A percentile compares a stretch with the other conserved stretches of the same genome.
Conservation (phyloP, 2,888 invertebrate genomes). For the Tipula lateralis region DNA sequence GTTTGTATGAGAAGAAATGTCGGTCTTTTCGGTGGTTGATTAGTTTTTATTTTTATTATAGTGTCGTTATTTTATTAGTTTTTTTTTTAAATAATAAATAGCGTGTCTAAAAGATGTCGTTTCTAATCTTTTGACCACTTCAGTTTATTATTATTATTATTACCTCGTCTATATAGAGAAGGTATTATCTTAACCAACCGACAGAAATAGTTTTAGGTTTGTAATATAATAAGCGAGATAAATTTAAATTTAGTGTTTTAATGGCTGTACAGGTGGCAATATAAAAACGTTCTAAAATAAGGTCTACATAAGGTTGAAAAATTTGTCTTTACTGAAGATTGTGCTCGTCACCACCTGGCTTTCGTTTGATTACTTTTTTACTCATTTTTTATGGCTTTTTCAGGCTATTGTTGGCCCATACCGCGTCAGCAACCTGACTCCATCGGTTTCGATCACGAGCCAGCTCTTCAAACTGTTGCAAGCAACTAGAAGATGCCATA, state of each 20-base stretch:
- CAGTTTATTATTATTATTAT: not conserved
- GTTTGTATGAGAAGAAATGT: not conserved
- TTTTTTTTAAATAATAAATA: not conserved
- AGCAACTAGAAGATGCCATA: too few species aligned
- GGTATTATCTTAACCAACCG: not conserved
- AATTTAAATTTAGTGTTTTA: not conserved
- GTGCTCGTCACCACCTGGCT: too few species aligned
- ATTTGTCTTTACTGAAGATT: too few species aligned
- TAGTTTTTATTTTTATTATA: not conserved
- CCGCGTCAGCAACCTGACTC: too few species aligned
- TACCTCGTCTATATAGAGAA: too few species aligned
- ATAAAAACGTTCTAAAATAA: not conserved
- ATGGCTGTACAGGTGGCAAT: not conserved
- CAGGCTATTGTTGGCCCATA: too few species aligned
- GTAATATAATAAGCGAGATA: not conserved
- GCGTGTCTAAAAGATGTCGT: not conserved
- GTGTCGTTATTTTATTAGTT: not conserved
- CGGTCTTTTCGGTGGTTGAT: not conserved
- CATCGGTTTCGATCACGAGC: too few species aligned
- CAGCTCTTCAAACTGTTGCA: too few species aligned
- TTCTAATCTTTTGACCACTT: slow-evolving; percentile 19
- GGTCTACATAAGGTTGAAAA: not conserved
- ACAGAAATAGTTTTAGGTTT: not conserved
- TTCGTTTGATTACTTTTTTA: too few species aligned
- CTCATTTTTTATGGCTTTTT: too few species aligned